phyloP scores from a whole-genome alignment of 2,113 vertebrate genomes.

The Daubentonia madagascariensis region DNA sequence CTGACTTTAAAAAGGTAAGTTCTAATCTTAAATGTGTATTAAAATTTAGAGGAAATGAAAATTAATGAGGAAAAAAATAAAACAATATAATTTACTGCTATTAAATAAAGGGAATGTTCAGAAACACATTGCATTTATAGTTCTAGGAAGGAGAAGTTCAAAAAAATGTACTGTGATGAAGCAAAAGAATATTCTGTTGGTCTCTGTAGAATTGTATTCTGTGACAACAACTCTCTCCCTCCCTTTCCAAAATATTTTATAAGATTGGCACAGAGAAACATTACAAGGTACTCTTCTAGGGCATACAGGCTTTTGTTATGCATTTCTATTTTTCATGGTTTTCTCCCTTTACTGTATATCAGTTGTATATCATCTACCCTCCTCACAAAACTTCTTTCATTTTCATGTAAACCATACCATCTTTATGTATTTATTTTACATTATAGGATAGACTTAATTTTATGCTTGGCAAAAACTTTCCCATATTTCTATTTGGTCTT shows the following conservation, averaged over 20 bases:
- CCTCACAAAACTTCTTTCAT: neutral
- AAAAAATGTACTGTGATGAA: neutral
- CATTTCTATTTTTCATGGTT: neutral
- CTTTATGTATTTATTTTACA: neutral
- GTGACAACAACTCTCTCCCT: neutral
- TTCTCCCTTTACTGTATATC: neutral
- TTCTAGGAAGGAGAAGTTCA: neutral
- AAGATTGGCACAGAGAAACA: neutral
- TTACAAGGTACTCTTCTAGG: neutral
- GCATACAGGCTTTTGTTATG: neutral
- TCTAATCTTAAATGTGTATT: neutral
- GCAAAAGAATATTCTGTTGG: neutral
- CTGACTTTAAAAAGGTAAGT: neutral
- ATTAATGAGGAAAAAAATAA: neutral
- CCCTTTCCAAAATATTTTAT: neutral
- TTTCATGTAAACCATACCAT: neutral
- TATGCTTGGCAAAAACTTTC: neutral
- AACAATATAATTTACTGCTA: neutral
- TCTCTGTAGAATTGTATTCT: neutral
- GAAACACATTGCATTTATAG: neutral
- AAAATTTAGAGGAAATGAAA: constrained; percentile 26
- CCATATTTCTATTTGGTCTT: neutral
- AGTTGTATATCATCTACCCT: neutral
- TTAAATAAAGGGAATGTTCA: neutral
- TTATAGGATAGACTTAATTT: neutral